Evolutionary conservation across 2,888 invertebrate species (phyloP).

Genomic region (Chaitophorus viminalis): DNA sequence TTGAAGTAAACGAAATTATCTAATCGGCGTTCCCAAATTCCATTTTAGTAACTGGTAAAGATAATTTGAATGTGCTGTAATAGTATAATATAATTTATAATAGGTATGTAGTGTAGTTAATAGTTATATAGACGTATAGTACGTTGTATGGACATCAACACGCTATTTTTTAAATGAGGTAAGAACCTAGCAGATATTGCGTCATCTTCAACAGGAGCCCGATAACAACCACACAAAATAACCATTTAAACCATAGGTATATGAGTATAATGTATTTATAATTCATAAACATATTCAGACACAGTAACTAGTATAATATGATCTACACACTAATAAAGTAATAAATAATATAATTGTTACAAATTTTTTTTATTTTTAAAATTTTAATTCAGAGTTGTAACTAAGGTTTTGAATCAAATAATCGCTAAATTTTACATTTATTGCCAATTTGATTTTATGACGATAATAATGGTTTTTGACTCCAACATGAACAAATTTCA

Average conservation of each 20-base stretch:
- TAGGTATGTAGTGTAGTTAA: not conserved
- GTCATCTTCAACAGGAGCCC: not conserved
- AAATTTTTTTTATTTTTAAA: not conserved
- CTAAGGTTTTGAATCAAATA: not conserved
- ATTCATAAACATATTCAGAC: too few relatives aligned
- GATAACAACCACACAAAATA: not conserved
- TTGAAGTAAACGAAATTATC: not conserved
- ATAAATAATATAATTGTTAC: not conserved
- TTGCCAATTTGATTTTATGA: not conserved
- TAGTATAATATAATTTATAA: not conserved
- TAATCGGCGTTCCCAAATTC: not conserved
- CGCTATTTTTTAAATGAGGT: not conserved
- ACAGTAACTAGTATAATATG: not conserved
- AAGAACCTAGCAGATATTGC: constrained; percentile 4
- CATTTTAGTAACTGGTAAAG: not conserved
- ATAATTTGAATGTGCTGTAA: not conserved
- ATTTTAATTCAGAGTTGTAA: not conserved
- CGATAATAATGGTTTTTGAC: not conserved
- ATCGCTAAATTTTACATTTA: not conserved
- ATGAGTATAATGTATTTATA: not conserved
- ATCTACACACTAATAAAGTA: too few relatives aligned
- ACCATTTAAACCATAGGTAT: not conserved
- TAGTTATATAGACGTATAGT: too few relatives aligned
- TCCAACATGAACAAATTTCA: not conserved
- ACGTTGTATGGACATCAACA: not conserved